These are phyloP conservation scores for Champsocephalus esox DNA, from an alignment of 2,797 vertebrate species.

Conservation along the genomic window DNA sequence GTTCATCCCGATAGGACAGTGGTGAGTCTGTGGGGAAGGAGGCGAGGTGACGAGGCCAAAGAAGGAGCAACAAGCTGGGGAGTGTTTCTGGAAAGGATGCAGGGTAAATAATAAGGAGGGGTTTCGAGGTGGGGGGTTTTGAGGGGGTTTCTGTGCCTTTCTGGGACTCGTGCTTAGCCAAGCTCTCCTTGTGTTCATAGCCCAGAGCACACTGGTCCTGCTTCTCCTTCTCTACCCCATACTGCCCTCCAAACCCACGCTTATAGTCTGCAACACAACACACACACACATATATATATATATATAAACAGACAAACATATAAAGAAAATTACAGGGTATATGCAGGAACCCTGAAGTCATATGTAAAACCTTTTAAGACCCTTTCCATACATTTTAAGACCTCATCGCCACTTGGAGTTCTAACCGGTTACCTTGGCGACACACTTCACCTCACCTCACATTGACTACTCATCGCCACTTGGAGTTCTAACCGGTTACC, in stretches of 20 bases:
- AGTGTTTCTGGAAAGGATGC: not conserved
- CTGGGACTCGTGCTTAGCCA: slow-evolving; percentile 87
- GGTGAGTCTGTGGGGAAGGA: too few relatives aligned
- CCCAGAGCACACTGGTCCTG: slow-evolving; percentile 93
- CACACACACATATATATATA: slow-evolving; percentile 33
- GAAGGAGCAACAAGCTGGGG: slow-evolving; percentile 11
- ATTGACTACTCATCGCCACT: too few relatives aligned
- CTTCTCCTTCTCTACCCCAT: slow-evolving; percentile 91
- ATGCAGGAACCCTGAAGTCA: too few relatives aligned
- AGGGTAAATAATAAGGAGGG: not conserved
- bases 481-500: too few relatives aligned
- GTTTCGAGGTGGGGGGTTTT: not conserved
- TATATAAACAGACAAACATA: slow-evolving; percentile 18
- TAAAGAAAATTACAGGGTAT: not conserved
- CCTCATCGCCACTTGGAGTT: too few relatives aligned
- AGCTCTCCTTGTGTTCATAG: slow-evolving; percentile 94
- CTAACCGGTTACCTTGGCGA: too few relatives aligned
- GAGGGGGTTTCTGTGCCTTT: slow-evolving; percentile 69
- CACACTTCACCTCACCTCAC: too few relatives aligned
- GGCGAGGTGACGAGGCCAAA: not conserved
- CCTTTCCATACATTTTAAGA: too few relatives aligned
- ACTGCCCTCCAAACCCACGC: slow-evolving; percentile 94
- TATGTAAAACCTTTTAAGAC: too few relatives aligned
- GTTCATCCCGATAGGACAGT: too few relatives aligned
- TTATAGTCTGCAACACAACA: slow-evolving; percentile 91